phyloP scores from a whole-genome alignment of 1,140 invertebrate species.

The Cydia amplana region DNA sequence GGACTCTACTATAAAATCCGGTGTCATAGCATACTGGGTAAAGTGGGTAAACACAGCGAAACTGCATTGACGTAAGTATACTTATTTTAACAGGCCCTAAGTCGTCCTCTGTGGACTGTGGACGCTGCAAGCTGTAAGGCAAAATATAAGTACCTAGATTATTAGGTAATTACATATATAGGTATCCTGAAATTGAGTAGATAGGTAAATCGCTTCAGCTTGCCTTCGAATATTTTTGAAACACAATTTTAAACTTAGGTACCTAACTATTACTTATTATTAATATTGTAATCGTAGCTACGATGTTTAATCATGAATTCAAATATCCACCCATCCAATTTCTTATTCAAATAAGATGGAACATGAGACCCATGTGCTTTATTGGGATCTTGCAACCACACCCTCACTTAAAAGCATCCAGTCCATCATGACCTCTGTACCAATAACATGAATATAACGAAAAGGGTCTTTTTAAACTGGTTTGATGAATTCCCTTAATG shows the following conservation, averaged over 20 bases:
- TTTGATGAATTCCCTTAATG: conserved; percentile 33
- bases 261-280: no score
- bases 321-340: conserved; percentile 39
- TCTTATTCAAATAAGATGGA: conserved; percentile 53
- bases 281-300: background rate
- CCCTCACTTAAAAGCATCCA: conserved; percentile 35
- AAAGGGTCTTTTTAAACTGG: background rate
- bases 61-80: background rate
- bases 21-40: background rate
- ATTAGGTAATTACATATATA: no score
- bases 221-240: no score
- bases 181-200: no score
- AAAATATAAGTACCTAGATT: no score
- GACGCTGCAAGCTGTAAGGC: no score
- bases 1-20: background rate
- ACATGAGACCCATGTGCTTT: conserved; percentile 40
- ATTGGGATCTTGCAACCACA: conserved; percentile 43
- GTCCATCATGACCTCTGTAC: conserved; percentile 33
- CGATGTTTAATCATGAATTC: conserved; percentile 22
- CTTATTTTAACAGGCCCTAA: no score
- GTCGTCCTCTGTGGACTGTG: no score
- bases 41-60: background rate
- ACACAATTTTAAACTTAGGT: no score
- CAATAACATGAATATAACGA: conserved; percentile 33
- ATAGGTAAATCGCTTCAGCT: no score